Base-by-base conservation (phyloP, 2,797 vertebrate species). In the Gymnopithys bicolor region DNA sequence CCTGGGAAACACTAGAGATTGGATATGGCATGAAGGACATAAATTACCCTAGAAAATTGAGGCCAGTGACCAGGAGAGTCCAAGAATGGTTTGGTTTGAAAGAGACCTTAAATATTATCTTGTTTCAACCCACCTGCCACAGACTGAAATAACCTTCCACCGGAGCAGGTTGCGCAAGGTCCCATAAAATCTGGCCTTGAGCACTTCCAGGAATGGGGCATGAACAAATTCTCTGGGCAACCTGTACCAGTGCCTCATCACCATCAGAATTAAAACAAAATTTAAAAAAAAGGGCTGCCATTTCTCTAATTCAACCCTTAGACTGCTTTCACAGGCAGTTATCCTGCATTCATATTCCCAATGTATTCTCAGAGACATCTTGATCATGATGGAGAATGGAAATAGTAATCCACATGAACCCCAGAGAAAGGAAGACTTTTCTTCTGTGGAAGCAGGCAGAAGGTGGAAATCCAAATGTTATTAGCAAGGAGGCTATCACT, bases 81-180 rank as follows among this genome's bases (percentile, higher is more conserved):
- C 63, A 14, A 41, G 21, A 73, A 74, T 13, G 10, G 4, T 49
- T 73, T 68, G 28, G 4, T 4, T 79, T 91, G 37, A 15, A 89
- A 87, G 17, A 7, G 22, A 33, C 4, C 41, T 69, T 60, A 56
- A 71, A 76, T 14, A 56, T 60, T 30, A 37, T 41, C 9, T 62
- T 18, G 1, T 63, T 70, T 6, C 48, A 63, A 73, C 7, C 13
- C 0, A 0, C 7, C 9, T 27, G 18, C 37, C 24, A 23, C 4
- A 5, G 17, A 7, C 28, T 89, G 24, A 19, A 24, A 25, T 18
- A 84, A 84, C 17, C 15, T 79, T 84, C 28, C 39, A 60, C 30
- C 15, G 43, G 4, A 28, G 3, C 17, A 45, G 11, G 7, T 37
- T 75, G 18, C 43, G 58, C 32, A 79, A 55, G 52, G 28, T 23